Base-by-base conservation (phyloP, 2,888 invertebrate genomes). In the Lordiphosa andalusiaca region DNA sequence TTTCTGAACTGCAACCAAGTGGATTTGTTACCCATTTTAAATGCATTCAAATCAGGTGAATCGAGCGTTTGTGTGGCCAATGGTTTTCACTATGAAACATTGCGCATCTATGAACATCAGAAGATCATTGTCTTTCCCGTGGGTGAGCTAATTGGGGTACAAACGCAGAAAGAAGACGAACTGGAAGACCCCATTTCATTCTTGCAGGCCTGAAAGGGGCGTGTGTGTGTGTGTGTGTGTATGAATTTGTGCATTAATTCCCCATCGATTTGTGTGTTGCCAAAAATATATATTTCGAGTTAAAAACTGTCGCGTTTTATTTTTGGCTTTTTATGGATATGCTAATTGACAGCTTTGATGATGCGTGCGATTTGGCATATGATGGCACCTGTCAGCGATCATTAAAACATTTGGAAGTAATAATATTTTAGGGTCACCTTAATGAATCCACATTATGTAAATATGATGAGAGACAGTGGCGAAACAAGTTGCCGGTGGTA, bases 321-420 rank as follows among this genome's bases (percentile, higher is more conserved):
- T 77, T 81, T 73, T 55, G 61, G 66, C 30, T 9, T 16, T 44
- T 38, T 39, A 12, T 51, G 37, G 69, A 68, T 60, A 81, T 71
- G 81, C 33, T 77, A 69, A 81, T 80, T 71, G 65, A 62, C 55
- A 50, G 30, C 30, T 30, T 68, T 65, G 73, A 57, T 42, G 65
- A 65, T 54, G 36, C 69, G 55, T 54, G 36, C 69, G 55, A 58
- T 62, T 64, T 60, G 64, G 64, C 71, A 72, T 81, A 68, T 77
- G 72, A 77, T 68, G 70, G 67, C 81, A 81, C 52, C 74, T 81
- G 81, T 77, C 77, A 81, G 62, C 74, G 68, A 42, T 44, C 60
- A 56, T 71, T 30, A 65, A 77, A 56, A 50, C 19, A 30, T 36
- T 23, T 25, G 21, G 49, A 44, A 46, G 25, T 60, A 59, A 71